Conservation (phyloP, 2,797 vertebrate genomes). For the Arnoldichthys spilopterus region DNA sequence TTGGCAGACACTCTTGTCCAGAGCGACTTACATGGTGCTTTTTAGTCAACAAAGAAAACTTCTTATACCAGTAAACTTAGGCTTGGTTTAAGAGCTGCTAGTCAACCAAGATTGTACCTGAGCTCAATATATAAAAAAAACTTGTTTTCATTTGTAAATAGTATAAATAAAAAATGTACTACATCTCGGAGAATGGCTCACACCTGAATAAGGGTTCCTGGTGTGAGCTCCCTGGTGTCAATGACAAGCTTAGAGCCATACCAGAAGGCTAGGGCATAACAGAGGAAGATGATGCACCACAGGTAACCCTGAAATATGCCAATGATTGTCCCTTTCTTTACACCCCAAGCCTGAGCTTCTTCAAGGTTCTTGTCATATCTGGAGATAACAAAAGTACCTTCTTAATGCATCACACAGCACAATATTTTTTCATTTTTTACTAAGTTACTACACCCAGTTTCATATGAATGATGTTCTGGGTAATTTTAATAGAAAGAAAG, state of each 20-base stretch:
- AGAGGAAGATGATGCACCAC: slow-evolving; percentile 83
- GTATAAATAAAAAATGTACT: no score
- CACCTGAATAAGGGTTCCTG: slow-evolving; percentile 82
- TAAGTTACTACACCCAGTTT: neutral
- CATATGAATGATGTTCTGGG: neutral
- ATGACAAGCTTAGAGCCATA: slow-evolving; percentile 83
- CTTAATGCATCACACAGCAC: neutral
- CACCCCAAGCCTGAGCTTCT: slow-evolving; percentile 79
- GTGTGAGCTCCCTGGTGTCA: slow-evolving; percentile 78
- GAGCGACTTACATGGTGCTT: no score
- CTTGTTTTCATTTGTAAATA: no score
- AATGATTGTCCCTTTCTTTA: slow-evolving; percentile 78
- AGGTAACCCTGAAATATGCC: slow-evolving; percentile 82
- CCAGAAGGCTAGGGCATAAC: slow-evolving; percentile 83
- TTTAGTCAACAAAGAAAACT: no score
- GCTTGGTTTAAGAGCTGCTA: no score
- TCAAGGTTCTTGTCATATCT: slow-evolving; percentile 82
- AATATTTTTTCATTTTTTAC: no score
- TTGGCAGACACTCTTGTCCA: no score
- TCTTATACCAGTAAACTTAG: no score
- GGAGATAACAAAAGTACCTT: slow-evolving; percentile 28
- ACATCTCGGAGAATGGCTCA: neutral
- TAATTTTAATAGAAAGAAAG: neutral
- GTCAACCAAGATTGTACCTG: no score
- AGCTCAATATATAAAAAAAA: no score